A percentile compares a stretch with the other conserved stretches of the same genome.
Conservation (phyloP, 2,797 vertebrate genomes). For the Rhinichthys osculus region DNA sequence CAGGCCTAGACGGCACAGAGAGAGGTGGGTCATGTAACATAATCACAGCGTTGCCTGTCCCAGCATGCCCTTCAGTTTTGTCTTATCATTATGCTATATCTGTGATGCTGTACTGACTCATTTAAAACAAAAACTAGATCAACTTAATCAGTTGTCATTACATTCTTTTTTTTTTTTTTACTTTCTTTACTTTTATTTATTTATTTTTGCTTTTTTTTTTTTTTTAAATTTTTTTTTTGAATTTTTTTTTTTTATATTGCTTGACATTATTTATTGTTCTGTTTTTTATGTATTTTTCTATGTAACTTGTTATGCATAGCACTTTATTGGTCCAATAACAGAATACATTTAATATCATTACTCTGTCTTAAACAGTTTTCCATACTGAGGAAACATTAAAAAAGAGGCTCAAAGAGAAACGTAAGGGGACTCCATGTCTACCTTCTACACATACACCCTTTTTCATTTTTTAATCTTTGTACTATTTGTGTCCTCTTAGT, state of each 20-base stretch:
- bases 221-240: background rate
- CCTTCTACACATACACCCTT: conserved; percentile 74
- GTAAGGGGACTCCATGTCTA: conserved; percentile 82
- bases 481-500: conserved; percentile 50
- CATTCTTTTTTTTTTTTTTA: background rate
- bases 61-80: conserved; percentile 37
- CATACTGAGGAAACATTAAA: conserved; percentile 94
- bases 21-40: conserved; percentile 81
- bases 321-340: conserved; percentile 45
- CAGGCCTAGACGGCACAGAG: conserved; percentile 81
- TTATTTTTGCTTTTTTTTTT: background rate
- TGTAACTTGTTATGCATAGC: background rate
- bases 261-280: background rate
- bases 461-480: conserved; percentile 67
- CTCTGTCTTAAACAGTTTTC: conserved; percentile 79
- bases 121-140: background rate
- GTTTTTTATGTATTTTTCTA: background rate
- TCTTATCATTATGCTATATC: conserved; percentile 17
- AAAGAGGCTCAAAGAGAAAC: conserved; percentile 99
- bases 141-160: background rate
- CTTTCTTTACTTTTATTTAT: background rate
- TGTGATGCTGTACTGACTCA: background rate
- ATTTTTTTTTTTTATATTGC: background rate
- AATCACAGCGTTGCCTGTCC: conserved; percentile 32
- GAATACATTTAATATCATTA: conserved; percentile 62